Base-by-base conservation (phyloP, 2,797 vertebrate genomes). In the Halcyon leucocephala region DNA sequence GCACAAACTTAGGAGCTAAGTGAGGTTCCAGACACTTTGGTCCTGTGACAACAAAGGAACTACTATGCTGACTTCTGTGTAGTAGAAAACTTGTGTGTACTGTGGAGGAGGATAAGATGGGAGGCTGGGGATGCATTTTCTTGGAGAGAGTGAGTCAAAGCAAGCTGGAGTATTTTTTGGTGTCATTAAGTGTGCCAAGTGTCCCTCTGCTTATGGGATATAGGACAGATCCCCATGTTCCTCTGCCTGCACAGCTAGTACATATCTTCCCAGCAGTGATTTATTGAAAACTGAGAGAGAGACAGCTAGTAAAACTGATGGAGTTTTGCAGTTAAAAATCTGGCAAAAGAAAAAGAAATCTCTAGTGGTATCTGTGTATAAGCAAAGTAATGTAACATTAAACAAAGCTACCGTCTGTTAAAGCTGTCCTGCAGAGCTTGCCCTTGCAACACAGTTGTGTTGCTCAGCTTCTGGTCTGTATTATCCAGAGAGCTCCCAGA, bases 171-270 rank as follows among this genome's bases (percentile, higher is more conserved):
- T 76, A 44, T 93, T 90, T 82, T 35, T 35, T 84, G 55, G 12
- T 55, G 51, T 29, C 1, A 0, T 70, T 80, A 86, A 58, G n/a
- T 4, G 6, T 60, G 42, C 74, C 0, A 0, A 70, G 46, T 55
- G 48, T 77, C 55, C 28, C 48, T 37, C 10, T 60, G 49, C 51
- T 79, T 76, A 55, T 3, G 24, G 39, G 24, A 39, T 92, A 28
- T 46, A 16, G 51, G 24, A 41, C 39, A 93, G 29, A 51, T 73
- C 55, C 54, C 22, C 28, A 12, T 26, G 58, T 46, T 86, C 26
- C 39, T 90, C 54, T 84, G 62, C 58, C n/a, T 77, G 39, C 39
- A 44, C 60, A 87, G 64, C 51, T 51, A 69, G 26, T 55, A 35
- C 21, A 5, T 11, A 18, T 52, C 54, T 82, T 89, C 54, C 39